Evolutionary conservation across 2,888 invertebrate genomes (phyloP).

Genomic region (Drosophila anomalata): DNA sequence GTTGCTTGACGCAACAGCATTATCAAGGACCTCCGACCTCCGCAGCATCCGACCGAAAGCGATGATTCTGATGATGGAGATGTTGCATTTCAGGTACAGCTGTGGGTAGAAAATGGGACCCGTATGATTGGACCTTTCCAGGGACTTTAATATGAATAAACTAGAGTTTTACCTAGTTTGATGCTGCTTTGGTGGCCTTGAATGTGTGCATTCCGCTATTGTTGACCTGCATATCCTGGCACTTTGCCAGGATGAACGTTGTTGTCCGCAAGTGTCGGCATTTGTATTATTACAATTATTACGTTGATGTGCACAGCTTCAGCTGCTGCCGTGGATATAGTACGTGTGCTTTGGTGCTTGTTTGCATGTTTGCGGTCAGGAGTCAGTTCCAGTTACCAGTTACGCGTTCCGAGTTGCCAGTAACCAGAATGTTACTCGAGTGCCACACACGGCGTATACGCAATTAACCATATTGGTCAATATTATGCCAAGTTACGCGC

Average conservation of each 20-base stretch:
- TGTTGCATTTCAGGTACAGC: constrained; percentile 33
- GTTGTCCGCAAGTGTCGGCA: constrained; percentile 71
- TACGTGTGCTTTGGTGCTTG: constrained; percentile 27
- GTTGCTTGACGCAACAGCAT: constrained; percentile 52
- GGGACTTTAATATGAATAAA: neutral
- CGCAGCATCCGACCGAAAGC: constrained; percentile 5
- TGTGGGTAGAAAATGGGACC: constrained; percentile 5
- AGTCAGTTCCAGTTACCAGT: constrained; percentile 38
- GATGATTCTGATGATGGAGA: constrained; percentile 29
- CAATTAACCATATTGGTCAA: constrained; percentile 72
- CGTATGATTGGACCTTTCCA: neutral
- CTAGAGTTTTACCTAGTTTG: neutral
- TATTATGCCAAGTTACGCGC: constrained; percentile 76
- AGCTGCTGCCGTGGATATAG: constrained; percentile 24
- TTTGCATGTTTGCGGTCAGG: constrained; percentile 66
- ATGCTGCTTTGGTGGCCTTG: constrained; percentile 4
- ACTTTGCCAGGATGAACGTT: constrained; percentile 28
- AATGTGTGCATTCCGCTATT: constrained; percentile 1
- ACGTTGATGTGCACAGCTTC: constrained; percentile 72
- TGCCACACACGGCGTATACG: constrained; percentile 60
- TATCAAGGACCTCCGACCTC: constrained; percentile 35
- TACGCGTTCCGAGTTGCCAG: constrained; percentile 29
- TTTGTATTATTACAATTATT: constrained; percentile 77
- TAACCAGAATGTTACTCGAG: constrained; percentile 18
- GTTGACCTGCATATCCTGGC: constrained; percentile 38